Evolutionary conservation across 2,888 invertebrate genomes (phyloP).

Genomic region (Drosophila subquinaria): DNA sequence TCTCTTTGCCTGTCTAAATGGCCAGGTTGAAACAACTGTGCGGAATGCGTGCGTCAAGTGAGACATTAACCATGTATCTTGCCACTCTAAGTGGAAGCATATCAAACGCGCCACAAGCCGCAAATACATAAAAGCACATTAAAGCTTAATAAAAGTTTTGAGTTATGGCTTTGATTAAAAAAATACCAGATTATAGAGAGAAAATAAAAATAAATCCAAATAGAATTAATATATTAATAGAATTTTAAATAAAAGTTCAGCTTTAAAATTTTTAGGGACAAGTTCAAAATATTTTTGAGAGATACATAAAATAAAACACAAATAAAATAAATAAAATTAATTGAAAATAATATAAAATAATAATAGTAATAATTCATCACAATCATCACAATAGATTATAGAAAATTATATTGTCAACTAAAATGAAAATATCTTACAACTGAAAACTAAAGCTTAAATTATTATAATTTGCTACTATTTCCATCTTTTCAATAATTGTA

Average conservation of each 20-base stretch:
- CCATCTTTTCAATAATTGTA: too few relatives aligned
- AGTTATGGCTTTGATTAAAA: background rate
- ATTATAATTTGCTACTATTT: too few relatives aligned
- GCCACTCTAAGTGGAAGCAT: conserved; percentile 40
- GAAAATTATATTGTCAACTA: too few relatives aligned
- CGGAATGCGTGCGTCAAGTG: conserved; percentile 56
- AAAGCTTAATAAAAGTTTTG: background rate
- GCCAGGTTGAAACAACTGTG: conserved; percentile 19
- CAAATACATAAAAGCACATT: conserved; percentile 5
- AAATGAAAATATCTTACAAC: too few relatives aligned
- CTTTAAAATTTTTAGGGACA: background rate
- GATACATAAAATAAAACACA: too few relatives aligned
- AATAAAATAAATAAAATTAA: too few relatives aligned
- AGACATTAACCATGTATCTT: conserved; percentile 66
- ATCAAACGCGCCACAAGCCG: conserved; percentile 21
- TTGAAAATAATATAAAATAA: too few relatives aligned
- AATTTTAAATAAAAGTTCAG: background rate
- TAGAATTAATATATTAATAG: too few relatives aligned
- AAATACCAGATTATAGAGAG: background rate
- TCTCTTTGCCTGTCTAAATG: background rate
- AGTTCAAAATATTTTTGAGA: too few relatives aligned
- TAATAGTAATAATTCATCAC: too few relatives aligned
- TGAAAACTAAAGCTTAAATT: too few relatives aligned
- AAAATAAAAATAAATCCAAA: background rate
- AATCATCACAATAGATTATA: too few relatives aligned